Conservation (phyloP, 2,888 invertebrate species). For the Monopis laevigella region DNA sequence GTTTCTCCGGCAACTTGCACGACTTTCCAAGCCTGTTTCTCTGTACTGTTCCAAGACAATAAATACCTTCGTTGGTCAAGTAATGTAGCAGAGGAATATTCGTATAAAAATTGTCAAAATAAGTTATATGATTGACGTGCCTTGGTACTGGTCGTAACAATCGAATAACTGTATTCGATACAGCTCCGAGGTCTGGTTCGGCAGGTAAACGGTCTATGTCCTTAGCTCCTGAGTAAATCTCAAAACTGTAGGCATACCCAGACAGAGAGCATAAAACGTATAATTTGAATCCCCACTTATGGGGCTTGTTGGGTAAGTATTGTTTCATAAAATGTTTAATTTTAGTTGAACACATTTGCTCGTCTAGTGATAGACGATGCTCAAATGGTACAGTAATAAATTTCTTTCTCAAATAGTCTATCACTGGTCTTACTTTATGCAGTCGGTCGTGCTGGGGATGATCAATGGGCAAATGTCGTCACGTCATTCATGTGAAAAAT, state of each 20-base stretch:
- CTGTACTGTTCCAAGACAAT: slow-evolving; percentile 28
- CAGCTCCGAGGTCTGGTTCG: slow-evolving; percentile 27
- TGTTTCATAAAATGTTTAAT: slow-evolving; percentile 26
- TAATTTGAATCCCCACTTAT: slow-evolving; percentile 28
- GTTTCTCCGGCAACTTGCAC: slow-evolving; percentile 25
- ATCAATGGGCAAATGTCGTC: background rate
- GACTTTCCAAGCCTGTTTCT: slow-evolving; percentile 25
- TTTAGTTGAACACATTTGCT: slow-evolving; percentile 29
- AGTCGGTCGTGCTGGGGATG: slow-evolving; percentile 7
- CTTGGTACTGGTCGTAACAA: slow-evolving; percentile 25
- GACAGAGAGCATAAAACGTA: slow-evolving; percentile 23
- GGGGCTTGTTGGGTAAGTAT: slow-evolving; percentile 27
- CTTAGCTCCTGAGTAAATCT: slow-evolving; percentile 20
- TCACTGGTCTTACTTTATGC: slow-evolving; percentile 23
- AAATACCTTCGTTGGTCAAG: slow-evolving; percentile 27
- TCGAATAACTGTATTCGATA: slow-evolving; percentile 25
- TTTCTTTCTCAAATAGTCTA: slow-evolving; percentile 18
- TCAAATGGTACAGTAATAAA: slow-evolving; percentile 23
- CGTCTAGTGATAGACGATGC: slow-evolving; percentile 26
- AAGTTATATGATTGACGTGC: slow-evolving; percentile 25
- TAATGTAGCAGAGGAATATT: slow-evolving; percentile 26
- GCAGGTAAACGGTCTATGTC: slow-evolving; percentile 21
- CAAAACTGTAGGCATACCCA: slow-evolving; percentile 24
- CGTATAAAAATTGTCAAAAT: slow-evolving; percentile 27
- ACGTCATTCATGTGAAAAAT: no score